Evolutionary conservation across 2,888 invertebrate species (phyloP).

Genomic region (Himalopsyche anomala): DNA sequence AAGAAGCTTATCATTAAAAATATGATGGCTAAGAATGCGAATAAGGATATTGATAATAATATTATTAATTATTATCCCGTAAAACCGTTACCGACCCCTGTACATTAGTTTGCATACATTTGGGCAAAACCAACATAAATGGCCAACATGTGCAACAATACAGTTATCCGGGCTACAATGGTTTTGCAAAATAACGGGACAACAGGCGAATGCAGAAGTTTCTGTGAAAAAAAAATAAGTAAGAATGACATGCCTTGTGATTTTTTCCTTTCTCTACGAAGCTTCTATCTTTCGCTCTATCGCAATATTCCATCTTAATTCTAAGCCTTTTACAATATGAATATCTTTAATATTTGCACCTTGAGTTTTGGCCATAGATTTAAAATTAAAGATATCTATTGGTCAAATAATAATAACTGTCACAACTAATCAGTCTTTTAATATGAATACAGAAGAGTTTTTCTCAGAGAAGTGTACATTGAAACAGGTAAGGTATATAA

Average conservation of each 20-base stretch:
- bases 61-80: conserved; percentile 19
- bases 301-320: conserved; percentile 62
- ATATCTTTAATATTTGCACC: conserved; percentile 50
- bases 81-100: conserved; percentile 44
- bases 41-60: neutral
- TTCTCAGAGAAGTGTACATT: too few relatives aligned
- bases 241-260: conserved; percentile 60
- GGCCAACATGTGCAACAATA: conserved; percentile 57
- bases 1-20: too few relatives aligned
- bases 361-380: conserved; percentile 27
- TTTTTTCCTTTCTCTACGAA: conserved; percentile 45
- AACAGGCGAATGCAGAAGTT: conserved; percentile 46
- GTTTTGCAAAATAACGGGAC: conserved; percentile 61
- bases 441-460: too few relatives aligned
- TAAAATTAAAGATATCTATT: neutral
- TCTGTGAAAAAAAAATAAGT: conserved; percentile 53
- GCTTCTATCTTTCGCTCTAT: conserved; percentile 45
- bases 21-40: too few relatives aligned
- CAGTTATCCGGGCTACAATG: conserved; percentile 50
- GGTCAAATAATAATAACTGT: neutral
- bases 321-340: conserved; percentile 61
- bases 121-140: conserved; percentile 36
- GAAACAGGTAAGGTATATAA: too few relatives aligned
- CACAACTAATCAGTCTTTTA: too few relatives aligned
- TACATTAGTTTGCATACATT: conserved; percentile 27